Base-by-base conservation (phyloP, 1,140 invertebrate genomes). In the Pygmarrhopalites habei region DNA sequence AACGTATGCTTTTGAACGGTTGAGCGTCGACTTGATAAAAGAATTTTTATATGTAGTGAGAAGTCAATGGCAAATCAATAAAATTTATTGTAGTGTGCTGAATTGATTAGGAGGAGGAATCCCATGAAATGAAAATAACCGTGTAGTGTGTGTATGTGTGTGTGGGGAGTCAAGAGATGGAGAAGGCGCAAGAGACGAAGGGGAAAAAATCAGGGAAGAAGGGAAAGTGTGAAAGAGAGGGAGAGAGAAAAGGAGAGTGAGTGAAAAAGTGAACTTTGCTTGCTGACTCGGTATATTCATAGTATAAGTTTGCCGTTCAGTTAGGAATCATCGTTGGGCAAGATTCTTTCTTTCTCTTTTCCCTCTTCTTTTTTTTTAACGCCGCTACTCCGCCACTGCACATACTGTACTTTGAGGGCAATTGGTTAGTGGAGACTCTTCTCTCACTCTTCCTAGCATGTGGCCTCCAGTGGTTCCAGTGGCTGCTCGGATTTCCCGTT, bases 11-110 rank as follows among this genome's bases (percentile, higher is more conserved):
- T 19, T 49, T n/a, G n/a, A n/a, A n/a, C n/a, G n/a, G 32, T 35
- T 35, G 5, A 35, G 32, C 32, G 32, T 35, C 21, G 23, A 19
- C 21, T 53, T 56, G 30, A 41, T 35, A 41, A 56, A 59, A 47
- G 26, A 47, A 47, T 28, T 46, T 59, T 46, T 59, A 46, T 29
- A 59, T 44, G 26, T 39, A 39, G 47, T 28, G 43, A 55, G 35
- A 64, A 60, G 63, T 62, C 51, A 70, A 64, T 64, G 66, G 62
- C 29, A 62, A 67, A 67, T 67, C 65, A 60, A 67, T 67, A 67
- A 63, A 67, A 67, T 67, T 67, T 67, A 66, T 62, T 63, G 60
- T 67, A 60, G 60, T 69, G 46, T 69, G 64, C 59, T 66, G 64
- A 66, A 60, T 69, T 65, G 63, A 65, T 66, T 58, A 61, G 58